These are phyloP conservation scores for Cybosia mesomella DNA, from an alignment of 2,888 invertebrate species.

Conservation along the genomic window DNA sequence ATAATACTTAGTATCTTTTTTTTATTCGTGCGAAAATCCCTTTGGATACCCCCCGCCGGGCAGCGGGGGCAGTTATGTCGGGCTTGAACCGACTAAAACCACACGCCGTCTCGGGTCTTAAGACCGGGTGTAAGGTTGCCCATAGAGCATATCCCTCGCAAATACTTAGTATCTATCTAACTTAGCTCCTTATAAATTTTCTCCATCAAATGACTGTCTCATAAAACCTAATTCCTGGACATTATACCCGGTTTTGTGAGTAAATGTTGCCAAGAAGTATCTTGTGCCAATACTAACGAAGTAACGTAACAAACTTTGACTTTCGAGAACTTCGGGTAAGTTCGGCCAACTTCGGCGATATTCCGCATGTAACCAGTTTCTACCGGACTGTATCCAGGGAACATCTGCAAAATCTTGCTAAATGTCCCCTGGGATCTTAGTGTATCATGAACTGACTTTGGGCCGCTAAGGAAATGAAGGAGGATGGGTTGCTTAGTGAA, in stretches of 20 bases:
- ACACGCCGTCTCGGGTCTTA: no score
- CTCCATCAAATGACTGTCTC: background rate
- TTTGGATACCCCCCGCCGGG: no score
- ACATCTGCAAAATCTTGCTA: constrained; percentile 47
- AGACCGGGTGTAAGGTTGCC: no score
- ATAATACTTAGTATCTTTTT: no score
- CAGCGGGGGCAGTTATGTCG: no score
- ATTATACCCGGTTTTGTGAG: constrained; percentile 27
- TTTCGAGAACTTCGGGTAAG: constrained; percentile 38
- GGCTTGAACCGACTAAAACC: no score
- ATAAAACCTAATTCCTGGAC: constrained; percentile 24
- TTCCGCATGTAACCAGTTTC: constrained; percentile 38
- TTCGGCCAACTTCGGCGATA: constrained; percentile 29
- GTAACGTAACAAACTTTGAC: constrained; percentile 42
- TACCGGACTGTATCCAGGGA: constrained; percentile 39
- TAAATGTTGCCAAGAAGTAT: constrained; percentile 36
- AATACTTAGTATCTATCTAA: no score
- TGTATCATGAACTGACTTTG: constrained; percentile 45
- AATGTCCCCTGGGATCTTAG: constrained; percentile 43
- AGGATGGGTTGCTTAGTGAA: constrained; percentile 32
- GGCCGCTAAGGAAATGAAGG: constrained; percentile 24
- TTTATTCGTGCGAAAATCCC: no score
- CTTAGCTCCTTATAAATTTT: no score
- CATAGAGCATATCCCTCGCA: no score
- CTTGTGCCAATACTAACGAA: constrained; percentile 42